Conservation (phyloP, 2,113 vertebrate genomes). For the Cyprinodon brontotheroides region DNA sequence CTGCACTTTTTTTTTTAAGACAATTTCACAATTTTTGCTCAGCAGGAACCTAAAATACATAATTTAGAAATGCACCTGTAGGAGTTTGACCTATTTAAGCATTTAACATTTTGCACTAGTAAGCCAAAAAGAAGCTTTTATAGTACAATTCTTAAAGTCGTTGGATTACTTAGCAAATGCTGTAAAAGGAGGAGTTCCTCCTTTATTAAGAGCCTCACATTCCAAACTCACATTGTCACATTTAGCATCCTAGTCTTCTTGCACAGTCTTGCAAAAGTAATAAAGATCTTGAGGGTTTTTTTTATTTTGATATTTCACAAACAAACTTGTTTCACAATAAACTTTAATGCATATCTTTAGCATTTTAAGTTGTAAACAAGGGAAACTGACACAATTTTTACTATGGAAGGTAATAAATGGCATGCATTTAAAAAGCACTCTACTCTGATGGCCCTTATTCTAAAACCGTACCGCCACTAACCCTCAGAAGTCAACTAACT, state of each 20-base stretch:
- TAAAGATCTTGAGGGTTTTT: neutral
- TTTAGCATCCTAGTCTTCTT: neutral
- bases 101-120: neutral
- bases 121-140: neutral
- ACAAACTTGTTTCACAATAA: neutral
- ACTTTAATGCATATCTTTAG: neutral
- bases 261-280: too few species aligned
- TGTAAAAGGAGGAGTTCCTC: neutral
- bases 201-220: neutral
- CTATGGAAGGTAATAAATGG: too few species aligned
- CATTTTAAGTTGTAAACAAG: too few species aligned
- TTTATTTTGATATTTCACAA: neutral
- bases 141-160: neutral
- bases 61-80: too few species aligned
- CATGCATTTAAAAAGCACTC: too few species aligned
- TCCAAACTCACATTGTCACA: neutral
- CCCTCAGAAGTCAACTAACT: too few species aligned
- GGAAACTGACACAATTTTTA: too few species aligned
- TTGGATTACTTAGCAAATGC: neutral
- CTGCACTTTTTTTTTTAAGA: too few species aligned
- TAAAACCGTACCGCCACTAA: too few species aligned
- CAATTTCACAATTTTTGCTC: too few species aligned
- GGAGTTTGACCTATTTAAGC: neutral
- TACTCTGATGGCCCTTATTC: too few species aligned
- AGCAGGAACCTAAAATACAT: too few species aligned